phyloP scores from a whole-genome alignment of 92 coral and sea anemone species.

The Siderastrea siderea region DNA sequence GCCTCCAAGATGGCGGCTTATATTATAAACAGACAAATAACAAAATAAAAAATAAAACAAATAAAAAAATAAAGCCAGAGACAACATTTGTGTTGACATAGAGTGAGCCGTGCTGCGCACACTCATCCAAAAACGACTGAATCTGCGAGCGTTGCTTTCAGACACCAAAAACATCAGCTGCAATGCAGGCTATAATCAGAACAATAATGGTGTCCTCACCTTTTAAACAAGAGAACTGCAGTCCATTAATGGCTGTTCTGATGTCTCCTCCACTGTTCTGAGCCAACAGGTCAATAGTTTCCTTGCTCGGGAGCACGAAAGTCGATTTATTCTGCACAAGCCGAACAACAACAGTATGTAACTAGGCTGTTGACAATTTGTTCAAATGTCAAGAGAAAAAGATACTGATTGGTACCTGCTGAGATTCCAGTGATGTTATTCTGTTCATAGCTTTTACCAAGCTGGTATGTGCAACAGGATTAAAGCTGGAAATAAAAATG shows the following conservation, averaged over 20 bases:
- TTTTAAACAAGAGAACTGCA: conserved; percentile 92
- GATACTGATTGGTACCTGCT: conserved; percentile 66
- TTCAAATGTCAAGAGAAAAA: neutral
- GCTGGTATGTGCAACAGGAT: conserved; percentile 97
- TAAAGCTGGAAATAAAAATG: conserved; percentile 72
- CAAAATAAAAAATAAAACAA: neutral
- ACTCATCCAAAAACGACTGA: too few relatives aligned
- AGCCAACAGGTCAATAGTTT: conserved; percentile 85
- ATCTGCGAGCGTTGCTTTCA: too few relatives aligned
- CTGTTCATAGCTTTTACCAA: conserved; percentile 85
- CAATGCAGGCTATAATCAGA: too few relatives aligned
- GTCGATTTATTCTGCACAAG: conserved; percentile 42
- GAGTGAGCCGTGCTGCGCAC: too few relatives aligned
- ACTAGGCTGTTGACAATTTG: neutral
- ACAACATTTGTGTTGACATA: too few relatives aligned
- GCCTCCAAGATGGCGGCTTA: too few relatives aligned
- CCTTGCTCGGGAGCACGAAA: conserved; percentile 82
- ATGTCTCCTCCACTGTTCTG: conserved; percentile 96
- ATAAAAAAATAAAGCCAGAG: too few relatives aligned
- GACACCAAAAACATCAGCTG: too few relatives aligned
- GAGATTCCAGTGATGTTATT: conserved; percentile 77
- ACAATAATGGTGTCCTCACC: conserved; percentile 30
- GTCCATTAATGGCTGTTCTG: conserved; percentile 92
- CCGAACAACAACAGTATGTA: neutral
- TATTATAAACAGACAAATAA: neutral